Evolutionary conservation across 2,113 vertebrate species (phyloP).

Genomic region (Clarias batrachus): DNA sequence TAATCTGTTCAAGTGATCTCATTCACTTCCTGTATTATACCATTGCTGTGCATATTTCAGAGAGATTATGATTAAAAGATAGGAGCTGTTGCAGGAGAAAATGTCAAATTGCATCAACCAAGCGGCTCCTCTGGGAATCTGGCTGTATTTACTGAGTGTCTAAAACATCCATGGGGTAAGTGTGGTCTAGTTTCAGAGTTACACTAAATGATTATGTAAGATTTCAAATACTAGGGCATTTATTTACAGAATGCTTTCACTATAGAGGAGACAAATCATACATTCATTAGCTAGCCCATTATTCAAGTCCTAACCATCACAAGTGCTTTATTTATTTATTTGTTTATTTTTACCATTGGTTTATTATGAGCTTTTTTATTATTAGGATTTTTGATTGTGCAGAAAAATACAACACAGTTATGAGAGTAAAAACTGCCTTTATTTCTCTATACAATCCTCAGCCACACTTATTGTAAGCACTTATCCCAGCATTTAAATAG

Average conservation of each 20-base stretch:
- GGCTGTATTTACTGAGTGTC: constrained; percentile 41
- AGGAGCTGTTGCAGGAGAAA: constrained; percentile 48
- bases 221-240: background rate
- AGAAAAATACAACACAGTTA: too few relatives aligned
- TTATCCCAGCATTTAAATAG: too few relatives aligned
- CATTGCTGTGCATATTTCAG: constrained; percentile 46
- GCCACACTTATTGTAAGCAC: too few relatives aligned
- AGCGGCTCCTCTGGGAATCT: constrained; percentile 48
- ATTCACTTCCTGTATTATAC: constrained; percentile 33
- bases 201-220: background rate
- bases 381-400: too few relatives aligned
- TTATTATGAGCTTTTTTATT: background rate
- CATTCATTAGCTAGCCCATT: background rate
- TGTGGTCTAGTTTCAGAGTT: background rate
- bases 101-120: constrained; percentile 63
- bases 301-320: background rate
- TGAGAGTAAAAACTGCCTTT: too few relatives aligned
- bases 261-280: background rate
- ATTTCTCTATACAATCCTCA: too few relatives aligned
- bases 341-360: background rate
- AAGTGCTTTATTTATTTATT: background rate
- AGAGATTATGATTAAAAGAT: constrained; percentile 56
- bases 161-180: constrained; percentile 40
- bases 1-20: constrained; percentile 37
- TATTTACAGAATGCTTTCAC: background rate